Percentiles rank a stretch among this genome's conserved stretches.
These are phyloP conservation scores for Calephelis perditalis DNA, from an alignment of 2,888 invertebrate genomes.

Conservation along the genomic window DNA sequence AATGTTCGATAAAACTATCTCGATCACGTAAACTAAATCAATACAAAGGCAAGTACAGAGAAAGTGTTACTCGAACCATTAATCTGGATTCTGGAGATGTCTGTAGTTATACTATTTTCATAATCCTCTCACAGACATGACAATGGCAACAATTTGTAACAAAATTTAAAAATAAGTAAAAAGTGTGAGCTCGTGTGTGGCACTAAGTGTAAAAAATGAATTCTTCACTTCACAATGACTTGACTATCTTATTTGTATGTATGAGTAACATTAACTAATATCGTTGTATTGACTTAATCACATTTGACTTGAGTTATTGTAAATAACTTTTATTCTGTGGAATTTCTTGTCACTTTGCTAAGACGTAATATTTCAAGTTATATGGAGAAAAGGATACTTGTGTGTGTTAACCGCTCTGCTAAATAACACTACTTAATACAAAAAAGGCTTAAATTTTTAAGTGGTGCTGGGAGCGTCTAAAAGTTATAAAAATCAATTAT, in stretches of 20 bases:
- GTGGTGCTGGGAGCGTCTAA: no score
- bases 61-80: no score
- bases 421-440: no score
- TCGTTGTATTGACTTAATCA: conserved; percentile 38
- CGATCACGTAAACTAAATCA: no score
- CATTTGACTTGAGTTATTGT: conserved; percentile 2
- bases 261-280: conserved; percentile 39
- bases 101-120: not conserved
- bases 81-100: no score
- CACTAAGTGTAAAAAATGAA: conserved; percentile 22
- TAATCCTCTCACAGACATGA: conserved; percentile 7
- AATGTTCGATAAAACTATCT: no score
- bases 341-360: not conserved
- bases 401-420: not conserved
- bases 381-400: not conserved
- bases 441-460: no score
- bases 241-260: conserved; percentile 35
- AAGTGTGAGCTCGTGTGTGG: conserved; percentile 26
- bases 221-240: conserved; percentile 25
- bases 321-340: not conserved
- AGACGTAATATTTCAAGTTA: conserved; percentile 1
- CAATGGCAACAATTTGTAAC: conserved; percentile 8
- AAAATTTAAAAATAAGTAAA: conserved; percentile 21
- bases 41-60: no score
- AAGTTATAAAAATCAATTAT: no score